Conservation (phyloP, 2,797 vertebrate genomes). For the Acanthopagrus latus region DNA sequence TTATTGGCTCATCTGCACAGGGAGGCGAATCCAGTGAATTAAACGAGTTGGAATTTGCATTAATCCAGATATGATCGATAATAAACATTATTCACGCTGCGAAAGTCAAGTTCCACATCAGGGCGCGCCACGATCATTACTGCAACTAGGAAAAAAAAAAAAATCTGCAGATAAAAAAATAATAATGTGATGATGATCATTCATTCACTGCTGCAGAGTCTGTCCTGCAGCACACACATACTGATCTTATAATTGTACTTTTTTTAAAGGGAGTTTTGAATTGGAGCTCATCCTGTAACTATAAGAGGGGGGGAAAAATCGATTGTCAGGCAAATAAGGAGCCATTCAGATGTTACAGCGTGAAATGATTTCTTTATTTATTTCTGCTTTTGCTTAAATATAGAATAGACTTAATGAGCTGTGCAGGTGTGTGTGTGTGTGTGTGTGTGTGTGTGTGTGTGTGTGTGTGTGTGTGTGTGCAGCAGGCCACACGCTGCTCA, state of each 20-base stretch:
- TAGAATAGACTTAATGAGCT: neutral
- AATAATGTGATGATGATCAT: conserved; percentile 51
- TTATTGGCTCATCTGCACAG: conserved; percentile 53
- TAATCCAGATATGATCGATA: conserved; percentile 73
- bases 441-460: conserved; percentile 25
- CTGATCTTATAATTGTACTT: neutral
- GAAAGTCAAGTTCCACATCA: conserved; percentile 60
- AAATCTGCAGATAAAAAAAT: conserved; percentile 57
- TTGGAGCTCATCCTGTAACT: too few species aligned
- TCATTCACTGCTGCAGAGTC: conserved; percentile 2
- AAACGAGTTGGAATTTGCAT: conserved; percentile 67
- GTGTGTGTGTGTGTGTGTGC: conserved; percentile 11
- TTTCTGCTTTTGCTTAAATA: neutral
- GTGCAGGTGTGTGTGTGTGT: neutral
- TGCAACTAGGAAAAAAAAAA: conserved; percentile 26
- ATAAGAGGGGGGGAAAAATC: neutral
- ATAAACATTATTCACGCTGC: conserved; percentile 73
- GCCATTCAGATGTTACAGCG: neutral
- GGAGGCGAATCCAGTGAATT: conserved; percentile 56
- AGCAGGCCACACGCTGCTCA: conserved; percentile 50
- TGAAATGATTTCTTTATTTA: rapidly evolving
- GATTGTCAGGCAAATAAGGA: neutral
- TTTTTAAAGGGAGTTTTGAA: neutral
- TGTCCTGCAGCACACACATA: conserved; percentile 12
- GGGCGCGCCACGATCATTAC: conserved; percentile 52